Evolutionary conservation across 92 coral and sea anemone genomes (phyloP).

Genomic region (Epizoanthus ramosus): DNA sequence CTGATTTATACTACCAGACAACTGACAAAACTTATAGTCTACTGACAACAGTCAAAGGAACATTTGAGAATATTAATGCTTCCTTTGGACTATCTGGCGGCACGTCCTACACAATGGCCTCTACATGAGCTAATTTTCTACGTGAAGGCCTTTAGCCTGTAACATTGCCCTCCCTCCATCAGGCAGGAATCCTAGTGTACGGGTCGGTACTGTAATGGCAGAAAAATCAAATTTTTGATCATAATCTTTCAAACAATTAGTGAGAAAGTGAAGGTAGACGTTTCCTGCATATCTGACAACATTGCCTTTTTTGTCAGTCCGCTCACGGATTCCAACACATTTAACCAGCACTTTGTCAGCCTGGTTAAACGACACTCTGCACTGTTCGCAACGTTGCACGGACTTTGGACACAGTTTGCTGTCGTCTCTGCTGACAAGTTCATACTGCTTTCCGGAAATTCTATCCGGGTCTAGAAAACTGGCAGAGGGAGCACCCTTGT

Average conservation of each 20-base stretch:
- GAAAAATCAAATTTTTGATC: conserved; percentile 55
- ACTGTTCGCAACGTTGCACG: conserved; percentile 66
- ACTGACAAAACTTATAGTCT: too few species aligned
- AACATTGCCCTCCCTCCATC: conserved; percentile 57
- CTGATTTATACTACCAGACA: too few species aligned
- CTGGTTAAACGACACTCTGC: conserved; percentile 54
- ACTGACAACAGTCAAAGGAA: too few species aligned
- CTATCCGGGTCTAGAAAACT: conserved; percentile 61
- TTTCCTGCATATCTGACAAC: conserved; percentile 48
- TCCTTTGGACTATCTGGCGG: too few species aligned
- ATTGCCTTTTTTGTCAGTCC: conserved; percentile 55
- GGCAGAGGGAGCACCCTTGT: too few species aligned
- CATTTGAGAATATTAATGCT: too few species aligned
- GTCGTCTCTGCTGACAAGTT: conserved; percentile 60
- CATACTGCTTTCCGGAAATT: conserved; percentile 58
- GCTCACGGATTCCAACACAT: conserved; percentile 57
- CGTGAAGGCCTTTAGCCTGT: conserved; percentile 58
- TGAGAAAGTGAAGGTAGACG: conserved; percentile 62
- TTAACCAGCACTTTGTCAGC: conserved; percentile 55
- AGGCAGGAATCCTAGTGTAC: conserved; percentile 59
- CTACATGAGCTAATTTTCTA: conserved; percentile 22
- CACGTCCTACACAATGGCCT: too few species aligned
- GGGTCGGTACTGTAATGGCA: conserved; percentile 59
- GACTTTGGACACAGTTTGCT: conserved; percentile 62
- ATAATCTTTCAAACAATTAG: conserved; percentile 49